These are phyloP conservation scores for Himantopus leucocephalus DNA, from an alignment of 2,113 vertebrate genomes.

Conservation along the genomic window DNA sequence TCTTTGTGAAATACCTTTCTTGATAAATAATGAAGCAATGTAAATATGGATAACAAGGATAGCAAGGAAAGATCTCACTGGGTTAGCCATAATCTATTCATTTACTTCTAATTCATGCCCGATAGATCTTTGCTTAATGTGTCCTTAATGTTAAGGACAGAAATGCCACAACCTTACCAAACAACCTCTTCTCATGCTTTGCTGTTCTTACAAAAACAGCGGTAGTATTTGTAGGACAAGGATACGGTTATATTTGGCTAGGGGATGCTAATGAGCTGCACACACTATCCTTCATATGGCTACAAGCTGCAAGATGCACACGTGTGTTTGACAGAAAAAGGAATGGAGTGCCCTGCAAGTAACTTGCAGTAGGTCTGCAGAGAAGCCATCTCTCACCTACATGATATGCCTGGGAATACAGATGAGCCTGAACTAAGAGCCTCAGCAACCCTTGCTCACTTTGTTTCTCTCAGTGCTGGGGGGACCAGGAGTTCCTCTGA, in stretches of 20 bases:
- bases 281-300: neutral
- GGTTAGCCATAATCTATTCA: neutral
- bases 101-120: neutral
- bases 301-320: neutral
- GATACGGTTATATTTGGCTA: neutral
- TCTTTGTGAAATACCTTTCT: neutral
- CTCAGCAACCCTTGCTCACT: neutral
- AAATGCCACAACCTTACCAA: neutral
- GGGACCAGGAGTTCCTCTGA: neutral
- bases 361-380: neutral
- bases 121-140: neutral
- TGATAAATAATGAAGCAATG: neutral
- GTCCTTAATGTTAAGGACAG: neutral
- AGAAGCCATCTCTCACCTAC: neutral
- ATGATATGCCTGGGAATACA: neutral
- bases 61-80: neutral
- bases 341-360: neutral
- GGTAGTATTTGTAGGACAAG: neutral
- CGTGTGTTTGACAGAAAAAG: neutral
- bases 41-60: neutral
- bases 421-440: neutral
- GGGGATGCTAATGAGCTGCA: neutral
- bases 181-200: neutral
- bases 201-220: neutral
- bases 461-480: neutral